Evolutionary conservation across 35 echinoderm and acorn worm genomes (phyloP), one percentile per base, ranked within the genome.

Genomic region (Diadema setosum): DNA sequence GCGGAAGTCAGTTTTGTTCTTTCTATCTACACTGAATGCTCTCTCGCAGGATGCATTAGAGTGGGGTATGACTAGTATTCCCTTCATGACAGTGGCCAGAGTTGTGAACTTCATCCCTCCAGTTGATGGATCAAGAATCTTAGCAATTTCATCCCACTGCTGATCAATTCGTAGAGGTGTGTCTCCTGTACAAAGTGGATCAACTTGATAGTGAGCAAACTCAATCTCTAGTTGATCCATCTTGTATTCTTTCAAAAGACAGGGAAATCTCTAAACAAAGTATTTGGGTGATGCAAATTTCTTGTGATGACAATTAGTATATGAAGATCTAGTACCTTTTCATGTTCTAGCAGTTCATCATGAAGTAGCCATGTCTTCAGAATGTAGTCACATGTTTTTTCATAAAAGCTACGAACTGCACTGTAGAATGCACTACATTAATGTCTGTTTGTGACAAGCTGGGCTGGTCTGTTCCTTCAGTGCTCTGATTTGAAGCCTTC

Each of bases 11-110:
- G 63, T 75, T 5, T 75, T 12, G 34, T 75, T 87, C 43, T 78
- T 87, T 27, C 64, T 30, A 9, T 50, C 85, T 9, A 86, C 5
- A 49, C 84, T 86, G 84, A 86, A 70, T 36, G 67, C 67, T 30
- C 85, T 44, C 32, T 87, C 65, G 78, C 85, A 87, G 23, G 63
- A 46, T 42, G 85, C 85, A 56, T 87, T 87, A 14, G 87, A 82
- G 25, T 89, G 75, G 37, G 75, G 45, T 39, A 89, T 81, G 30
- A 89, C 75, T 49, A 89, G 39, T 9, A 89, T 82, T 82, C 46
- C 70, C 34, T 81, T 81, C 87, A 89, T 89, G 24, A 89, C 74
- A 18, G 55, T 33, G 16, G 73, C 37, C 41, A 89, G 42, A 31
- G 46, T 55, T 27, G 73, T 45, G 76, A 82, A 89, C 3, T 7